Conservation (phyloP, 2,113 vertebrate species). For the Pterocles gutturalis region DNA sequence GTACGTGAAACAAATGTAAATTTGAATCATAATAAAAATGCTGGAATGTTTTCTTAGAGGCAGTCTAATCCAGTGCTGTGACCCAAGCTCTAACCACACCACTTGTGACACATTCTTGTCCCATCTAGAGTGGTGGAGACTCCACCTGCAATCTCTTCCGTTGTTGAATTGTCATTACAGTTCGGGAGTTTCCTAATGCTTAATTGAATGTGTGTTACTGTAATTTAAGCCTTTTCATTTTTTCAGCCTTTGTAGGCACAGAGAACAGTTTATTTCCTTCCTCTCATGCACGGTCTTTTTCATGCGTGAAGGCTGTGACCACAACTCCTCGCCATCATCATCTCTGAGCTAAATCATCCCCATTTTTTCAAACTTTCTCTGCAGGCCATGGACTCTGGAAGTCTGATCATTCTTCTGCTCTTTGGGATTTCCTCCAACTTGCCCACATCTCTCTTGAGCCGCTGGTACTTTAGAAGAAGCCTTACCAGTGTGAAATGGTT, state of each 20-base stretch:
- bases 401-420: background rate
- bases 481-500: background rate
- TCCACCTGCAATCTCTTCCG: background rate
- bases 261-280: background rate
- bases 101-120: background rate
- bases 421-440: background rate
- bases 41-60: background rate
- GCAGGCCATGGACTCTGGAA: background rate
- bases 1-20: background rate
- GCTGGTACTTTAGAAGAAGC: background rate
- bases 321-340: background rate
- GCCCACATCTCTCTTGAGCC: background rate
- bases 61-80: background rate
- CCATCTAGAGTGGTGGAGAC: background rate
- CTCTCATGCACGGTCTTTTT: background rate
- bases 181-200: background rate
- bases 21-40: background rate
- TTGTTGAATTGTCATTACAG: background rate
- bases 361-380: background rate
- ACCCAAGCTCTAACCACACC: background rate
- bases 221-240: background rate
- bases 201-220: background rate
- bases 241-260: background rate
- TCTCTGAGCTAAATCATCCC: background rate
- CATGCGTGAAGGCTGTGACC: background rate